These are phyloP conservation scores for Dolichotis patagonum DNA, from an alignment of 2,113 vertebrate genomes.

Conservation along the genomic window DNA sequence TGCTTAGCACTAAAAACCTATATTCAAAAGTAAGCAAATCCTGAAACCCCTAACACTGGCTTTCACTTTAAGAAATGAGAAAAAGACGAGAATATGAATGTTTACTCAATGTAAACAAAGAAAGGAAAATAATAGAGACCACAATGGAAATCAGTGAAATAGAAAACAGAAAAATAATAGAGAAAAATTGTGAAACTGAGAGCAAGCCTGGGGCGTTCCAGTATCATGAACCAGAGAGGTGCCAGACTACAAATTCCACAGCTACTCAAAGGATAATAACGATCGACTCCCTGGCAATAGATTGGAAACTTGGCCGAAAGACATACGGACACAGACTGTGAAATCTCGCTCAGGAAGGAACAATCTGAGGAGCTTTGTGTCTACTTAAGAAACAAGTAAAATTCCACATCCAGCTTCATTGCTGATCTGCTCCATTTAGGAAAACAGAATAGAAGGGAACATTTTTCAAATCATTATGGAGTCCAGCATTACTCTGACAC, in stretches of 20 bases:
- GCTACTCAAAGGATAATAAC: neutral
- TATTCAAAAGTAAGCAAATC: neutral
- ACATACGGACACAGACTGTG: neutral
- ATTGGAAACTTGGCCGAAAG: neutral
- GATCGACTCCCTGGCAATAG: neutral
- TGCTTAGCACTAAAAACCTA: neutral
- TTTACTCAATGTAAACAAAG: neutral
- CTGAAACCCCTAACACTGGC: neutral
- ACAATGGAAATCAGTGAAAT: neutral
- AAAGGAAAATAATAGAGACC: neutral
- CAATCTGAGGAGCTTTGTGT: neutral
- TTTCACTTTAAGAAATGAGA: neutral
- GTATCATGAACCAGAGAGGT: neutral
- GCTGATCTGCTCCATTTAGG: neutral
- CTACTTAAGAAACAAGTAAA: neutral
- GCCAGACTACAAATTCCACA: neutral
- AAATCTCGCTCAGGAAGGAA: neutral
- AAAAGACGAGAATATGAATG: constrained; percentile 19
- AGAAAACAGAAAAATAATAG: neutral
- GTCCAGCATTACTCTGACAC: neutral
- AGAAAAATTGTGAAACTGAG: neutral
- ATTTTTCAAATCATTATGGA: neutral
- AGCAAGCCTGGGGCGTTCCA: neutral
- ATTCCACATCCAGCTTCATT: neutral
- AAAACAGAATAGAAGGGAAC: neutral